These are phyloP conservation scores for Ondatra zibethicus DNA, from an alignment of 2,113 vertebrate species.

Conservation along the genomic window DNA sequence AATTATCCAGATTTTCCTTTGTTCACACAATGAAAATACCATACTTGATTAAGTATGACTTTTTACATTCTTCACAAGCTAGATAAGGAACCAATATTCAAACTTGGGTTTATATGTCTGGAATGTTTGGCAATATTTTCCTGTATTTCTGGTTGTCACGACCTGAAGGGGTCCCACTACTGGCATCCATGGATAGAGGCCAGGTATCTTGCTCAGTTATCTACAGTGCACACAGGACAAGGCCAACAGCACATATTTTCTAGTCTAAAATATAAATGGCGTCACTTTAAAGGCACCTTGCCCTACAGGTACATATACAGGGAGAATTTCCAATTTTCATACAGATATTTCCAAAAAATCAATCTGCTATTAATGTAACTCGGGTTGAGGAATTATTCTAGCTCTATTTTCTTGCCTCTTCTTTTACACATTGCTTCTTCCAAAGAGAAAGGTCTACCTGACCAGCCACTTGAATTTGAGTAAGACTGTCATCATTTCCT, in stretches of 20 bases:
- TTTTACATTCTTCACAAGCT: conserved; percentile 6
- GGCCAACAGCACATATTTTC: not conserved
- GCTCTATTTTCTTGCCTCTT: not conserved
- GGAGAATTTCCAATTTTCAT: not conserved
- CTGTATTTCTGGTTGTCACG: not conserved
- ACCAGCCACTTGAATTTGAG: not conserved
- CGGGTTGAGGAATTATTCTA: not conserved
- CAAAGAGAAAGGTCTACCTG: conserved; percentile 26
- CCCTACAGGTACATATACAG: not conserved
- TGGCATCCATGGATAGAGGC: not conserved
- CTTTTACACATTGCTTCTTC: not conserved
- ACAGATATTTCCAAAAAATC: not conserved
- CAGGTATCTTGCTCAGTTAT: not conserved
- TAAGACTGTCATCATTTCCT: not conserved
- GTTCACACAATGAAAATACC: conserved; percentile 10
- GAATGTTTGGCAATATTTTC: not conserved
- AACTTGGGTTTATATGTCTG: not conserved
- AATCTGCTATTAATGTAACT: not conserved
- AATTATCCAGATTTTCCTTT: not conserved
- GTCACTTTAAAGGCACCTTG: not conserved
- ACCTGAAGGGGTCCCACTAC: not conserved
- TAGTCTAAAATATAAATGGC: not conserved
- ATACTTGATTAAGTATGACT: not conserved
- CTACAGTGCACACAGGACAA: not conserved
- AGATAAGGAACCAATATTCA: conserved; percentile 28